phyloP scores from a whole-genome alignment of 2,113 vertebrate genomes.

The Gadus chalcogrammus region DNA sequence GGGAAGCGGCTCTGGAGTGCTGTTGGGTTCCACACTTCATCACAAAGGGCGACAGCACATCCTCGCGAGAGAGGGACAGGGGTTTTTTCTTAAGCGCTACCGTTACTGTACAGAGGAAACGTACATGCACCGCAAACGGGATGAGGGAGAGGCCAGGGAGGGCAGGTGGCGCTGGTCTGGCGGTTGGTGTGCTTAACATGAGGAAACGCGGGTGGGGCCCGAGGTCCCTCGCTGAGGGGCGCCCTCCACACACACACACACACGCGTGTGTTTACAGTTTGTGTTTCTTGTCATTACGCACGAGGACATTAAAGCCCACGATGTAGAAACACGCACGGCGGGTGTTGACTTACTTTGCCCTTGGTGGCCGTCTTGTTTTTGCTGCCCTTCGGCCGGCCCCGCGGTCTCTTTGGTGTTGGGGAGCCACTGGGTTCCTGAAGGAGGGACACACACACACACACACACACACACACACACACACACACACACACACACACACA shows the following conservation, averaged over 20 bases:
- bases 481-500: background rate
- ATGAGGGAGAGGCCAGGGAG: background rate
- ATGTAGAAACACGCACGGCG: background rate
- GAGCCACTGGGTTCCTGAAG: constrained; percentile 89
- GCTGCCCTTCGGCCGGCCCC: constrained; percentile 93
- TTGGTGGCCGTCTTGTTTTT: constrained; percentile 86
- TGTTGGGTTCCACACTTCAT: constrained; percentile 34
- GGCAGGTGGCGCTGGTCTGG: background rate
- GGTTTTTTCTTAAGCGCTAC: constrained; percentile 33
- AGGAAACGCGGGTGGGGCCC: constrained; percentile 4
- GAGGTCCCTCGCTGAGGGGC: background rate
- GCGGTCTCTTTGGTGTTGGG: constrained; percentile 89
- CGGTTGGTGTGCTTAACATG: background rate
- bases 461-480: background rate
- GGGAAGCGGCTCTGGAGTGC: constrained; percentile 14
- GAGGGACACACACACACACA: background rate
- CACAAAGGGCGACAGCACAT: constrained; percentile 42
- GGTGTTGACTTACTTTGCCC: constrained; percentile 79
- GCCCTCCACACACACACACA: background rate
- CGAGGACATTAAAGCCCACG: background rate
- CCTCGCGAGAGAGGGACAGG: constrained; percentile 30
- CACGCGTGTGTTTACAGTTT: background rate
- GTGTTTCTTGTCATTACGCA: background rate
- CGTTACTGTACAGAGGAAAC: constrained; percentile 20
- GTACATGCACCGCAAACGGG: constrained; percentile 11